phyloP scores from a whole-genome alignment of 2,797 vertebrate species.

The Siniperca obscura region DNA sequence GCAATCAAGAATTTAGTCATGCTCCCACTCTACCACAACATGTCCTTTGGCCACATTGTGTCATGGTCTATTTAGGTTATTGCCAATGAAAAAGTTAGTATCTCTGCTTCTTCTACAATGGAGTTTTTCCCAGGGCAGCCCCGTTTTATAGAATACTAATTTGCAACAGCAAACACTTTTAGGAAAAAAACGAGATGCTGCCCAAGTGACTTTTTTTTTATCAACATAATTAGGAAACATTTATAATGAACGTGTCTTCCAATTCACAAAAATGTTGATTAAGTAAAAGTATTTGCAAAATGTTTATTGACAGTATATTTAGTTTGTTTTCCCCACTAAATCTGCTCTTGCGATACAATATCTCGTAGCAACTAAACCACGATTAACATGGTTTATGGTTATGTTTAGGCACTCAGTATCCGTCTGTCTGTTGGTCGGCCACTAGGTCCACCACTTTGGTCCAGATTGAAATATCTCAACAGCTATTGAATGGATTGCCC shows the following conservation, averaged over 20 bases:
- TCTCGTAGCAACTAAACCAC: background rate
- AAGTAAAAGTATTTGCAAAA: background rate
- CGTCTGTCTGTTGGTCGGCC: background rate
- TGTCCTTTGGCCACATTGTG: constrained; percentile 35
- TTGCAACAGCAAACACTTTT: background rate
- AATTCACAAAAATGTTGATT: background rate
- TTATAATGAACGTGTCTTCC: constrained; percentile 1
- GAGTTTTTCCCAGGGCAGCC: constrained; percentile 8
- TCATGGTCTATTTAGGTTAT: constrained; percentile 19
- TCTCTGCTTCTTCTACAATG: background rate
- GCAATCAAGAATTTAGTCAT: background rate
- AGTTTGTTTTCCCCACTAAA: background rate
- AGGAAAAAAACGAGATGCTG: background rate
- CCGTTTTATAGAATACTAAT: background rate
- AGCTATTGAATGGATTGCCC: no score
- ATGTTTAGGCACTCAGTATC: background rate
- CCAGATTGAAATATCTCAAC: no score
- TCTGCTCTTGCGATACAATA: background rate
- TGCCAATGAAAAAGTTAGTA: background rate
- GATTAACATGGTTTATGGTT: background rate
- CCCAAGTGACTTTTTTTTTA: background rate
- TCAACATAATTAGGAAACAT: constrained; percentile 1
- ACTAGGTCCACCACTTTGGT: background rate
- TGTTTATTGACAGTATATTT: background rate
- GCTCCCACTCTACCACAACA: constrained; percentile 22